Percentiles rank a stretch among this genome's conserved stretches.
Evolutionary conservation across 2,888 invertebrate species (phyloP).

Genomic region (Nemoura dubitans): DNA sequence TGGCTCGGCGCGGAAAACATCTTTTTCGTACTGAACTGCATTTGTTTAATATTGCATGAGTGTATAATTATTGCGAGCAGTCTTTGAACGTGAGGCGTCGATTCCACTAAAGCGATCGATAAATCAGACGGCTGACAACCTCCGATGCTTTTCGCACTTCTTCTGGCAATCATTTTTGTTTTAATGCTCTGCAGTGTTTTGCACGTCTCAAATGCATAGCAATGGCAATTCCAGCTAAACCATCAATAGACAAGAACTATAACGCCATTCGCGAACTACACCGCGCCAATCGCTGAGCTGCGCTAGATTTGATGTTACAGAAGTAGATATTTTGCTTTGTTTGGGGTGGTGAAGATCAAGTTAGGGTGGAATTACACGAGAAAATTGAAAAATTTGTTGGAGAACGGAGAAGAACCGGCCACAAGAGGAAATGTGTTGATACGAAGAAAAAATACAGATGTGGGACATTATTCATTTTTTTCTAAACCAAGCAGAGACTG

Average conservation of each 20-base stretch:
- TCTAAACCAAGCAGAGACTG: too few species aligned
- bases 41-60: constrained; percentile 12
- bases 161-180: constrained; percentile 7
- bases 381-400: too few species aligned
- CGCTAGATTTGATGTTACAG: not conserved
- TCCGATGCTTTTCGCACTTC: not conserved
- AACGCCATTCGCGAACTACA: not conserved
- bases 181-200: not conserved
- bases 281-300: not conserved
- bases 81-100: not conserved
- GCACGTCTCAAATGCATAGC: not conserved
- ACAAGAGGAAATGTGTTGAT: too few species aligned
- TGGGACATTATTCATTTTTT: too few species aligned
- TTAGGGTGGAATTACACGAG: too few species aligned
- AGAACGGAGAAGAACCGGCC: too few species aligned
- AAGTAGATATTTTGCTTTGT: not conserved
- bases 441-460: too few species aligned
- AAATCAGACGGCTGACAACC: not conserved
- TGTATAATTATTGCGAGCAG: not conserved
- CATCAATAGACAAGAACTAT: not conserved
- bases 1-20: not conserved
- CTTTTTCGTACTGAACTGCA: not conserved
- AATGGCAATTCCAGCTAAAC: not conserved
- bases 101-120: not conserved
- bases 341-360: not conserved